phyloP scores from a whole-genome alignment of 1,140 invertebrate species.

The Epicauta chinensis region DNA sequence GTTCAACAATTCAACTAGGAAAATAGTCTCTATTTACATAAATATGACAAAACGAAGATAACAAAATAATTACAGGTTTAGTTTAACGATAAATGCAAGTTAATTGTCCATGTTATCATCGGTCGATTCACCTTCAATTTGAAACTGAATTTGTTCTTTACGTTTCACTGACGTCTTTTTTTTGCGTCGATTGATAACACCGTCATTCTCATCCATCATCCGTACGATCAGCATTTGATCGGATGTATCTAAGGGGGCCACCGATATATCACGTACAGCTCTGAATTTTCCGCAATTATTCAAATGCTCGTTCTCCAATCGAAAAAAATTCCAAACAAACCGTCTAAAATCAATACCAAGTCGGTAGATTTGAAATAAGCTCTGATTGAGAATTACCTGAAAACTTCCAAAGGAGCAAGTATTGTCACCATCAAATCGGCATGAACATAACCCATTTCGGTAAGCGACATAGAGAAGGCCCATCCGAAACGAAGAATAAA shows the following conservation, averaged over 20 bases:
- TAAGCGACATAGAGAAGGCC: slow-evolving; percentile 80
- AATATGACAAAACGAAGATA: not conserved
- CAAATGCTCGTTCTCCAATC: slow-evolving; percentile 98
- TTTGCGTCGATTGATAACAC: slow-evolving; percentile 69
- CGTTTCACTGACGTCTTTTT: slow-evolving; percentile 44
- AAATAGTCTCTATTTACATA: too few species aligned
- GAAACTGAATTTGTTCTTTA: slow-evolving; percentile 33
- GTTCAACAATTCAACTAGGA: too few species aligned
- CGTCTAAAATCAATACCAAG: slow-evolving; percentile 56
- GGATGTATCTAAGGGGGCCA: slow-evolving; percentile 91
- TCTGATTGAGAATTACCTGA: slow-evolving; percentile 56
- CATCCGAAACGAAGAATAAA: slow-evolving; percentile 90
- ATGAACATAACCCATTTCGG: slow-evolving; percentile 73
- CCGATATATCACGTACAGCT: slow-evolving; percentile 96
- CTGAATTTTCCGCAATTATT: slow-evolving; percentile 99
- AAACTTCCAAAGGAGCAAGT: slow-evolving; percentile 88
- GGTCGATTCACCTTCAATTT: slow-evolving; percentile 44
- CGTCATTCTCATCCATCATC: slow-evolving; percentile 94
- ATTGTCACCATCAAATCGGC: slow-evolving; percentile 84
- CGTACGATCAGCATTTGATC: slow-evolving; percentile 84
- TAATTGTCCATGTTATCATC: slow-evolving; percentile 39
- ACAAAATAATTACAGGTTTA: not conserved
- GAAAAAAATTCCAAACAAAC: slow-evolving; percentile 99
- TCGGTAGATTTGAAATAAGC: too few species aligned
- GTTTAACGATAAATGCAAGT: slow-evolving; percentile 5